Percentiles rank a stretch among this genome's conserved stretches.
phyloP scores from a whole-genome alignment of 2,113 vertebrate genomes.

The Falco punctatus region DNA sequence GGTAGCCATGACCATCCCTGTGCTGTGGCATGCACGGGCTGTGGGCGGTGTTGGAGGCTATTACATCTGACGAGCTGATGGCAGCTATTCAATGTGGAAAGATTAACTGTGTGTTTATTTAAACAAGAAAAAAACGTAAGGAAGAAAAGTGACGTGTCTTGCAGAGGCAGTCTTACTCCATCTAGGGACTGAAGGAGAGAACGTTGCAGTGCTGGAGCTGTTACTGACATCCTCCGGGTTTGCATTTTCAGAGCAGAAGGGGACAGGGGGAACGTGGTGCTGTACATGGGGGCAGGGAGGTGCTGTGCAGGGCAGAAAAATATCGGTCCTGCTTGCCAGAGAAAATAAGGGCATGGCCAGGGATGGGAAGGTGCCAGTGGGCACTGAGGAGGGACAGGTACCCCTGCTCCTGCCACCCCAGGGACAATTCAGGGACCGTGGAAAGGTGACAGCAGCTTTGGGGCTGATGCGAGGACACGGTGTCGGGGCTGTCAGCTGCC shows the following conservation, averaged over 20 bases:
- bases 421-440: neutral
- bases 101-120: neutral
- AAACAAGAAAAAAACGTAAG: neutral
- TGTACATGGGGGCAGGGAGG: neutral
- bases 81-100: neutral
- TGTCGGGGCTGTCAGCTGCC: accelerated
- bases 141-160: too few species aligned
- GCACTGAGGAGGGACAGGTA: too few species aligned
- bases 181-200: neutral
- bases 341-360: neutral
- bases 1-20: neutral
- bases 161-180: neutral
- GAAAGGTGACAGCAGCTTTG: neutral
- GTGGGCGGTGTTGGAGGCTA: neutral
- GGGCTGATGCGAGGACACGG: accelerated
- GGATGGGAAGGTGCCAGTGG: neutral
- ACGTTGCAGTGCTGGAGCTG: neutral
- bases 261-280: neutral
- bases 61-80: accelerated
- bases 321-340: neutral
- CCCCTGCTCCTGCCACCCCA: neutral
- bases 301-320: neutral
- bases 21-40: accelerated
- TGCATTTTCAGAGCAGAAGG: neutral
- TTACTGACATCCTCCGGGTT: neutral